Evolutionary conservation across 92 coral and sea anemone species (phyloP), one percentile per base, ranked within the genome.

Genomic region (Isaurus tuberculatus): DNA sequence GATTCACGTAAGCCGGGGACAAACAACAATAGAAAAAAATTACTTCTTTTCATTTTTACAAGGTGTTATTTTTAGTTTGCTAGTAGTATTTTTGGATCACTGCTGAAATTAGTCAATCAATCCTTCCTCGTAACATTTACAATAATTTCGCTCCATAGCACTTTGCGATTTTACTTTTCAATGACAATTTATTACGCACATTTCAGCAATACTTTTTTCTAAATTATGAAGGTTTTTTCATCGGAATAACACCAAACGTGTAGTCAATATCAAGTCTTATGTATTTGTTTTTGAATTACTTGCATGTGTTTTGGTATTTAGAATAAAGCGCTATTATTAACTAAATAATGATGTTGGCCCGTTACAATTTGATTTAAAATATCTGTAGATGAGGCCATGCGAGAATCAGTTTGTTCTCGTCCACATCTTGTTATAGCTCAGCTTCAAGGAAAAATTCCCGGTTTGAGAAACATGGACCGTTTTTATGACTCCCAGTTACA

Each of bases 301-400:
- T 51, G 22, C 19, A 13, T 48, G 55, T 51, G 58, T 51, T 26
- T 17, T 5, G 3, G 1, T 36, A 36, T 36, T 8, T 51, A 51
- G 58, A 14, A 16, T 14, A 4, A 1, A 44, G 79, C 22, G 10
- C 26, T 73, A 27, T 26, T 72, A 44, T 43, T 72, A 72, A 73
- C 63, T 26, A 46, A 1, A 72, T 13, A 44, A 44, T 55, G 61
- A 44, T 72, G 37, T 72, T 72, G 61, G 57, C 22, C 79, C 23
- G n/a, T 3, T 14, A 13, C 17, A 23, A 44, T 17, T 17, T 67
- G 72, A 25, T 67, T 32, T 36, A 36, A 36, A 67, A 15, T 31
- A 34, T 20, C 23, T 19, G 31, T 27, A 37, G 9, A 13, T 27
- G 32, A 8, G 43, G 16, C 20, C 29, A 7, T 25, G 34, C 0